phyloP scores from a whole-genome alignment of 2,797 vertebrate genomes.

The Phataginus tricuspis region DNA sequence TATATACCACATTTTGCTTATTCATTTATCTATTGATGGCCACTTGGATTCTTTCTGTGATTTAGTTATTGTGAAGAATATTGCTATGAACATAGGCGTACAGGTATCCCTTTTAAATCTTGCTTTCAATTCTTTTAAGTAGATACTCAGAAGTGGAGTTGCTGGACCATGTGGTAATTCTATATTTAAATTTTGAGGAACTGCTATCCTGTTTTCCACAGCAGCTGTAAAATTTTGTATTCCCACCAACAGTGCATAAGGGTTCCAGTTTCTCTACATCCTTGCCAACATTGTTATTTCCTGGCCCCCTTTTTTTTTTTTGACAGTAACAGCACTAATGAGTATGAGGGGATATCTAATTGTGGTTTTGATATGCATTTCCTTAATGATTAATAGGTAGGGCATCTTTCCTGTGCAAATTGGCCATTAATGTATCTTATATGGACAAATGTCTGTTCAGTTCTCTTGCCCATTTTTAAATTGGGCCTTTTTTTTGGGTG shows the following conservation, averaged over 20 bases:
- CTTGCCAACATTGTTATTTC: background rate
- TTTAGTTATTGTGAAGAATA: background rate
- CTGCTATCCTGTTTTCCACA: background rate
- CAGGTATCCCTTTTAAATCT: background rate
- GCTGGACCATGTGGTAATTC: background rate
- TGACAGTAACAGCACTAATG: background rate
- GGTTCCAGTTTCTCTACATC: background rate
- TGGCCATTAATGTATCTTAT: background rate
- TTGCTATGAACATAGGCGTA: background rate
- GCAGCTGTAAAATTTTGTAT: background rate
- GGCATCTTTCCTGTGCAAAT: background rate
- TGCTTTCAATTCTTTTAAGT: background rate
- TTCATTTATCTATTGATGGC: background rate
- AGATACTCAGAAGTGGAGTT: background rate
- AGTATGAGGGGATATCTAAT: background rate
- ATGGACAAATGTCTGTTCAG: background rate
- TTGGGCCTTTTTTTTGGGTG: background rate
- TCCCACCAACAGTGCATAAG: background rate
- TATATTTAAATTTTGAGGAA: constrained; percentile 18
- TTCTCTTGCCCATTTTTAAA: constrained; percentile 20
- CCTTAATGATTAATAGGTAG: background rate
- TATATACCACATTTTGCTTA: background rate
- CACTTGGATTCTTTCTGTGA: background rate
- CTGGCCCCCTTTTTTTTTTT: background rate
- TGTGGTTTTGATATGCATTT: constrained; percentile 14